These are phyloP conservation scores for Salticus scenicus DNA, from an alignment of 2,888 invertebrate species.

Conservation along the genomic window DNA sequence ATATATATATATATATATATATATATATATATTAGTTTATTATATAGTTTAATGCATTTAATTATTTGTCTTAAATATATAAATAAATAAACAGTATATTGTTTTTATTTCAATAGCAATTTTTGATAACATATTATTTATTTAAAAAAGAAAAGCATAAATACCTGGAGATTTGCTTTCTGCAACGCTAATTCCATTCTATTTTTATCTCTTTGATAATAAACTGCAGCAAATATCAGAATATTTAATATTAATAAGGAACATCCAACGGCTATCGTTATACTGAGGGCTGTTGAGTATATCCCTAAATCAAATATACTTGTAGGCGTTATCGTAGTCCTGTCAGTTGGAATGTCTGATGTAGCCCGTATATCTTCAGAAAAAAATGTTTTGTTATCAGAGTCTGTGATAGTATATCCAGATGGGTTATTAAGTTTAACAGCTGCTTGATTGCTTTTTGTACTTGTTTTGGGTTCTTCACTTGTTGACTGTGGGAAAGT, in stretches of 20 bases:
- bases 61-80: no score
- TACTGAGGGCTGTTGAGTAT: conserved; percentile 90
- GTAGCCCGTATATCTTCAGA: conserved; percentile 5
- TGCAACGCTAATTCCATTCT: conserved; percentile 70
- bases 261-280: conserved; percentile 93
- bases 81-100: no score
- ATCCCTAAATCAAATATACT: conserved; percentile 74
- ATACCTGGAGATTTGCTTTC: conserved; percentile 70
- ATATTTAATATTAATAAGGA: conserved; percentile 93
- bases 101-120: no score
- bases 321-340: conserved; percentile 27
- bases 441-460: conserved; percentile 21
- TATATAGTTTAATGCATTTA: no score
- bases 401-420: background rate
- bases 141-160: no score
- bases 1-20: background rate
- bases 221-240: conserved; percentile 94
- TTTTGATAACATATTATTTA: no score
- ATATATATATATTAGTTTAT: no score
- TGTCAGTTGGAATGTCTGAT: background rate
- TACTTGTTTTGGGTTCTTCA: background rate
- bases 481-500: conserved; percentile 26
- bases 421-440: conserved; percentile 39
- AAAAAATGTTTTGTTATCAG: conserved; percentile 27
- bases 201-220: conserved; percentile 82